A percentile compares a stretch with the other conserved stretches of the same genome.
Evolutionary conservation across 2,888 invertebrate species (phyloP).

Genomic region (Drosophila neonasuta): DNA sequence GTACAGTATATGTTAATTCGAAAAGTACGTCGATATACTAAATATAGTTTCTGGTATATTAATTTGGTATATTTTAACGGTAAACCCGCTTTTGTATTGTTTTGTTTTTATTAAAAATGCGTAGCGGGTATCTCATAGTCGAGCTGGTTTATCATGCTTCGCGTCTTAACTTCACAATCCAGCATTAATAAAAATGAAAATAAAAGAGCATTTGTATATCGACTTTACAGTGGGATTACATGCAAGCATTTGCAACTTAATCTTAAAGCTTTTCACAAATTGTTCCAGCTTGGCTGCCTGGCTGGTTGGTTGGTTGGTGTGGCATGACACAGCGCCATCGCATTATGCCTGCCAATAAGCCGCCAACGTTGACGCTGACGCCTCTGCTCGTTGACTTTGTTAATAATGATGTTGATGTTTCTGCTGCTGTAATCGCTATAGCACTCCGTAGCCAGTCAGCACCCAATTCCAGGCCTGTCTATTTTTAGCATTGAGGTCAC

Average conservation of each 20-base stretch:
- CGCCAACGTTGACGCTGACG: slow-evolving; percentile 12
- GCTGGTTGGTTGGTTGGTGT: background rate
- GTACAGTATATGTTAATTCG: too few species aligned
- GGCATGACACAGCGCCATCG: slow-evolving; percentile 62
- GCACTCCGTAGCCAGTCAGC: background rate
- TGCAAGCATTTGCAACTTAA: slow-evolving; percentile 31
- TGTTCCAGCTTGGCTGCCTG: background rate
- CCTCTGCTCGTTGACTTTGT: slow-evolving; percentile 65
- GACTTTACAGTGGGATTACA: background rate
- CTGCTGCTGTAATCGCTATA: slow-evolving; percentile 39
- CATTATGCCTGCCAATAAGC: slow-evolving; percentile 64
- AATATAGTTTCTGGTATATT: too few species aligned
- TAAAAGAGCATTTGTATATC: slow-evolving; percentile 33
- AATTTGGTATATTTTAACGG: too few species aligned
- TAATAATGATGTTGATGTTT: slow-evolving; percentile 67
- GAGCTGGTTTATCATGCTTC: too few species aligned
- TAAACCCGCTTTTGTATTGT: too few species aligned
- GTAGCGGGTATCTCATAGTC: too few species aligned
- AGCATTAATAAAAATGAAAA: background rate
- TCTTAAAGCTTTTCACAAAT: slow-evolving; percentile 37
- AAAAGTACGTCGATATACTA: too few species aligned
- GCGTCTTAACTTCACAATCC: too few species aligned
- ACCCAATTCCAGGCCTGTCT: slow-evolving; percentile 31
- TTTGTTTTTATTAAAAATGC: too few species aligned
- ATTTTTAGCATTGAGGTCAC: slow-evolving; percentile 67